phyloP scores from a whole-genome alignment of 37 sponge, comb jelly and placozoan genomes.

The Amphimedon queenslandica region DNA sequence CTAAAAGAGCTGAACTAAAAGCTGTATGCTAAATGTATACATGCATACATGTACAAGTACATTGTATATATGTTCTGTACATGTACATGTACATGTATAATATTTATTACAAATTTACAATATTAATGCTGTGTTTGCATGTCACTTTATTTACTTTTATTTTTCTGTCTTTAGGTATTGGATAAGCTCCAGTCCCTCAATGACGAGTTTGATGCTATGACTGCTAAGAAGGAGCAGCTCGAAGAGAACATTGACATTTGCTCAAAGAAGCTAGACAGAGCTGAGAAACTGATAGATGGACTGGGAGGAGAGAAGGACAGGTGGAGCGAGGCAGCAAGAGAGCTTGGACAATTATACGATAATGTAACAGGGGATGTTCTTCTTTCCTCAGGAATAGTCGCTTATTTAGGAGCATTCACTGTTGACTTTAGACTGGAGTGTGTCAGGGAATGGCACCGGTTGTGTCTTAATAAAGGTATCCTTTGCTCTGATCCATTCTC shows the following conservation, averaged over 20 bases:
- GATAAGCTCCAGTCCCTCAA: slow-evolving; percentile 88
- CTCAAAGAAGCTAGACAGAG: slow-evolving; percentile 91
- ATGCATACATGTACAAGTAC: neutral
- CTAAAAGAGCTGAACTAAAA: slow-evolving; percentile 86
- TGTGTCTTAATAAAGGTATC: slow-evolving; percentile 77
- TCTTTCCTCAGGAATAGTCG: slow-evolving; percentile 93
- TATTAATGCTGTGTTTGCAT: neutral
- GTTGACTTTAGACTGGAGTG: slow-evolving; percentile 89
- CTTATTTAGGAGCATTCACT: slow-evolving; percentile 98
- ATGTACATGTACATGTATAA: neutral
- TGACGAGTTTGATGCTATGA: slow-evolving; percentile 84
- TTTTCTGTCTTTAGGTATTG: slow-evolving; percentile 26
- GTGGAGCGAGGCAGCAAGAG: slow-evolving; percentile 90
- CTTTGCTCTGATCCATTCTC: slow-evolving; percentile 77
- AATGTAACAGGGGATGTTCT: slow-evolving; percentile 96
- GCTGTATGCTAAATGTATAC: slow-evolving; percentile 54
- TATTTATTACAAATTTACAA: too few relatives aligned
- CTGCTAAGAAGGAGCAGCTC: slow-evolving; percentile 67
- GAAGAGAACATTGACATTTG: slow-evolving; percentile 92
- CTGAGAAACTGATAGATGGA: slow-evolving; percentile 96
- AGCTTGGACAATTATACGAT: slow-evolving; percentile 68
- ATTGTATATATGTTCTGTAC: too few relatives aligned
- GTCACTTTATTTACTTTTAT: slow-evolving; percentile 2
- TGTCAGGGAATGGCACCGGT: slow-evolving; percentile 75
- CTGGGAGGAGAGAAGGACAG: slow-evolving; percentile 97